These are phyloP conservation scores for Xiphophorus birchmanni DNA, from an alignment of 2,797 vertebrate species.

Conservation along the genomic window DNA sequence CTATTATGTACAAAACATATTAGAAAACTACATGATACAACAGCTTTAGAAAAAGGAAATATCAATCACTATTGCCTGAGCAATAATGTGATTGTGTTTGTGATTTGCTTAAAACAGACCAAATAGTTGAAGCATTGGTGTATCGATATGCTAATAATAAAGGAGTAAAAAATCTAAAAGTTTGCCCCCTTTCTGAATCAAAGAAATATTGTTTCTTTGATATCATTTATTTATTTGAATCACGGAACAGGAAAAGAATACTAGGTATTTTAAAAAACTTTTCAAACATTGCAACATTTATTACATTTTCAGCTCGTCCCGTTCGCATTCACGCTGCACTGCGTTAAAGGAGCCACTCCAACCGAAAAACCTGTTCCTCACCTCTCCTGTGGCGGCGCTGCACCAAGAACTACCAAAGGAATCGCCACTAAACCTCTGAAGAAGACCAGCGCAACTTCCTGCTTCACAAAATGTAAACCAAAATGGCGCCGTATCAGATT, in stretches of 20 bases:
- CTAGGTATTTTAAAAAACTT: background rate
- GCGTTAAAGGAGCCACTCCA: background rate
- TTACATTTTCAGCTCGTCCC: too few relatives aligned
- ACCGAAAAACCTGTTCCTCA: too few relatives aligned
- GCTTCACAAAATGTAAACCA: too few relatives aligned
- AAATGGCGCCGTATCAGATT: too few relatives aligned
- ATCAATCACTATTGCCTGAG: background rate
- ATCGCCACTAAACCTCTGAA: too few relatives aligned
- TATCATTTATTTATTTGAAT: background rate
- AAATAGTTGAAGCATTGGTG: background rate
- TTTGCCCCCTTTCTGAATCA: background rate
- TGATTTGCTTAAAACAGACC: background rate
- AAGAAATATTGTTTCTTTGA: too few relatives aligned
- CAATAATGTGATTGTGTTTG: background rate
- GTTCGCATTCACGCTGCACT: background rate
- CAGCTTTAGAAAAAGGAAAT: background rate
- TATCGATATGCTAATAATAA: background rate
- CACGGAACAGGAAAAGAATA: background rate
- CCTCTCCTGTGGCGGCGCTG: too few relatives aligned
- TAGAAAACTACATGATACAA: background rate
- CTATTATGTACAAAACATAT: background rate
- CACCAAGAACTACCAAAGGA: too few relatives aligned
- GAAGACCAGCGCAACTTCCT: too few relatives aligned
- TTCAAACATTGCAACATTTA: too few relatives aligned
- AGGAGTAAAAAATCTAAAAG: background rate